A percentile compares a stretch with the other conserved stretches of the same genome.
Evolutionary conservation across 2,113 vertebrate species (phyloP).

Genomic region (Eretmochelys imbricata): DNA sequence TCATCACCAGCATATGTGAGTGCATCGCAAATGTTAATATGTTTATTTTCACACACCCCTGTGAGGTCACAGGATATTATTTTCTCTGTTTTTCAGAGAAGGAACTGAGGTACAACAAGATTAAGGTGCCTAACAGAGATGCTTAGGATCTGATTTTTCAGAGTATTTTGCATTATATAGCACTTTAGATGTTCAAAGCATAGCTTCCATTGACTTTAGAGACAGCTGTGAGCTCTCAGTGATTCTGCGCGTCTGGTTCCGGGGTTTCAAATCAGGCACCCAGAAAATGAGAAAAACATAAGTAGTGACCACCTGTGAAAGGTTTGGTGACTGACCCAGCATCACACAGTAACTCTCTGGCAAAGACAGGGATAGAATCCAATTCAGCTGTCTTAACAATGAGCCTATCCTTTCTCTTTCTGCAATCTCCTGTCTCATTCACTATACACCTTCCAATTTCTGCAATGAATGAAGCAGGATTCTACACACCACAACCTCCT

Average conservation of each 20-base stretch:
- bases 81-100: background rate
- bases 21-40: background rate
- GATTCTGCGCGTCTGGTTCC: background rate
- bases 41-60: background rate
- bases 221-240: fast-evolving
- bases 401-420: background rate
- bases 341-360: background rate
- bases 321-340: background rate
- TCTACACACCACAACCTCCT: background rate
- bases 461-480: background rate
- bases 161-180: background rate
- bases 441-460: background rate
- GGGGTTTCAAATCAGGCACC: fast-evolving
- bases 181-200: background rate
- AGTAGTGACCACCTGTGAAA: background rate
- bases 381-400: background rate
- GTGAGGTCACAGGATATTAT: background rate
- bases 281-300: fast-evolving
- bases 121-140: background rate
- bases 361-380: background rate
- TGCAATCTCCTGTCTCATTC: background rate
- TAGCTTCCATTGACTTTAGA: background rate
- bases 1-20: background rate
- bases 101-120: background rate
- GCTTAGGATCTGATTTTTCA: background rate